These are phyloP conservation scores for Manduca sexta DNA, from an alignment of 1,140 invertebrate species.

Conservation along the genomic window DNA sequence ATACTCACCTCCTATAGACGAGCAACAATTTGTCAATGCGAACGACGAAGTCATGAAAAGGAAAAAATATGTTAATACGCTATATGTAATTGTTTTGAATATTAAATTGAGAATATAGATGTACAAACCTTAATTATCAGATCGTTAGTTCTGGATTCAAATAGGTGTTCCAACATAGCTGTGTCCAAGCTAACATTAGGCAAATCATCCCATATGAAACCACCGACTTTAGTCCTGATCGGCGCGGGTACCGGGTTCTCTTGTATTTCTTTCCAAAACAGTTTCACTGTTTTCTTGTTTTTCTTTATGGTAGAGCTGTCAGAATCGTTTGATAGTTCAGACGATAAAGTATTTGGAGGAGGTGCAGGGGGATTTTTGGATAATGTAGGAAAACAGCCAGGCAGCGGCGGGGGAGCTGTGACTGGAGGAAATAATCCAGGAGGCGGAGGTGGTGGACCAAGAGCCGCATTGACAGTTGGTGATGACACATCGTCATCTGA, in stretches of 20 bases:
- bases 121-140: constrained; percentile 86
- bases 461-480: constrained; percentile 75
- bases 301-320: constrained; percentile 79
- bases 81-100: too few relatives aligned
- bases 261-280: constrained; percentile 98
- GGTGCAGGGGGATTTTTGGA: constrained; percentile 33
- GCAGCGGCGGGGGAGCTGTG: constrained; percentile 65
- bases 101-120: background rate
- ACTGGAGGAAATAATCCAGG: constrained; percentile 63
- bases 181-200: constrained; percentile 89
- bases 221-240: constrained; percentile 74
- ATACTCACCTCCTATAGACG: constrained; percentile 35
- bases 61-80: too few relatives aligned
- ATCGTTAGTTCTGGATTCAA: constrained; percentile 97
- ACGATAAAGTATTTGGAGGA: constrained; percentile 48
- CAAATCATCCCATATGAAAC: constrained; percentile 97
- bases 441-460: constrained; percentile 83
- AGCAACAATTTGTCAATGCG: background rate
- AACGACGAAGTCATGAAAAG: constrained; percentile 12
- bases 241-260: constrained; percentile 85
- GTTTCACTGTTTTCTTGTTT: constrained; percentile 97
- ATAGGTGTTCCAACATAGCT: constrained; percentile 95
- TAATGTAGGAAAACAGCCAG: constrained; percentile 54
- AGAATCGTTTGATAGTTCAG: constrained; percentile 43
- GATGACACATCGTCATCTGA: constrained; percentile 80